Evolutionary conservation across 2,888 invertebrate species (phyloP), one percentile per base, ranked within the genome.

Genomic region (Argyra leucocephala): DNA sequence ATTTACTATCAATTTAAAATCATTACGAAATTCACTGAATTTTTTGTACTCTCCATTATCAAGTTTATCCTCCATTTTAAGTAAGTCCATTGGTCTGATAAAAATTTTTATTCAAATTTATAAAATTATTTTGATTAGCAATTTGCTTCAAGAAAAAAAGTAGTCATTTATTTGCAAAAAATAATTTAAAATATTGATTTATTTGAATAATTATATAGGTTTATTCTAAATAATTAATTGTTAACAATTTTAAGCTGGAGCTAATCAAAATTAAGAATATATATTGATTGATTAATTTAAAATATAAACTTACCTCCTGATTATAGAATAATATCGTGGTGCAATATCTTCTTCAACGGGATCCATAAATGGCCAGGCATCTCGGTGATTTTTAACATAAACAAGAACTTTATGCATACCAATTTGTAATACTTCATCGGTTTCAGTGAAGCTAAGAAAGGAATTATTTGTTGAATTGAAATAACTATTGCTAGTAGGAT

Each of bases 281-380:
- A 18, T 57, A 12, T 63, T 26, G 7, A 31, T 4, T 12, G 12
- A 31, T n/a, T 10, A 31, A 31, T 26, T 26, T 6, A 31, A 31
- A 6, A 2, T 31, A 10, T 21, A 57, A 63, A 67, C 68, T 70
- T 66, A 80, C 80, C 83, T 83, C 70, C 88, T 78, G 58, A 88
- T 88, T 31, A 88, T 86, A 0, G 88, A 84, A 74, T 88, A 88
- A 76, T 88, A 90, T 78, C 91, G 89, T 0, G 96, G 95, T 0
- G 95, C 95, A 76, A 91, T 92, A 74, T 92, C 91, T 76, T 95
- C 94, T 73, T 94, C 92, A 1, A 96, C 95, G 0, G 95, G 92
- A 75, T 94, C 93, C 76, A 91, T 84, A 79, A 96, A 96, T 0
- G 95, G 95, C 95, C 95, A 96, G 0, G 95, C 93, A 76, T 96